phyloP scores from a whole-genome alignment of 2,113 vertebrate species.

The Triplophysa rosa region DNA sequence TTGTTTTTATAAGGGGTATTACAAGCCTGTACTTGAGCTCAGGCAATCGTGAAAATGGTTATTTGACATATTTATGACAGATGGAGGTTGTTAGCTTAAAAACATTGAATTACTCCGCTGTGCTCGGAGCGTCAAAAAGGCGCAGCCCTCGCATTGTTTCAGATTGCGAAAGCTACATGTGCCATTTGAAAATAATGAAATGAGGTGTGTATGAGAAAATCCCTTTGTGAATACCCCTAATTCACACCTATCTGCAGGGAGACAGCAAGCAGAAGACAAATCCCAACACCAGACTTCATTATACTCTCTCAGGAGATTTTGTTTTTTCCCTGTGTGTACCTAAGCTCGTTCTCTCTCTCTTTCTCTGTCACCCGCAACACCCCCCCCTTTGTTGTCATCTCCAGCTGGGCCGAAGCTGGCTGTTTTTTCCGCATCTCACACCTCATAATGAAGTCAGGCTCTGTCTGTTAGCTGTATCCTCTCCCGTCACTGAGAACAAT shows the following conservation, averaged over 20 bases:
- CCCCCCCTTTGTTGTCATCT: background rate
- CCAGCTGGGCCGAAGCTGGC: slow-evolving; percentile 23
- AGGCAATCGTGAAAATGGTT: background rate
- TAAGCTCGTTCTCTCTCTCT: slow-evolving; percentile 3
- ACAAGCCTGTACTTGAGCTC: background rate
- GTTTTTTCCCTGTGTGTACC: slow-evolving; percentile 24
- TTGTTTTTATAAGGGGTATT: background rate
- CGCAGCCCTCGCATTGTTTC: background rate
- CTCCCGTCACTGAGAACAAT: slow-evolving; percentile 37
- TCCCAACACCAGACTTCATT: slow-evolving; percentile 40
- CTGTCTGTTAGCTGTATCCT: slow-evolving; percentile 37
- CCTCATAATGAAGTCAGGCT: slow-evolving; percentile 46
- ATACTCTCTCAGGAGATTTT: slow-evolving; percentile 26
- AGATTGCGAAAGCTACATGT: slow-evolving; percentile 30
- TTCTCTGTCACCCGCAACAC: background rate
- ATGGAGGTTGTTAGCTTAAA: slow-evolving; percentile 18
- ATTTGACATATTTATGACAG: slow-evolving; percentile 26
- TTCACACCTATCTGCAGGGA: slow-evolving; percentile 44
- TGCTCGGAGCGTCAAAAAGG: background rate
- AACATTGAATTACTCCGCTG: slow-evolving; percentile 6
- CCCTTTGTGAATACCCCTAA: slow-evolving; percentile 38
- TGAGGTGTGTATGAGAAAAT: slow-evolving; percentile 40
- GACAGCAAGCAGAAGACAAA: slow-evolving; percentile 38
- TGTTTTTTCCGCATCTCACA: slow-evolving; percentile 39
- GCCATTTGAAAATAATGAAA: slow-evolving; percentile 49